Evolutionary conservation across 2,888 invertebrate genomes (phyloP), one percentile per base, ranked within the genome.

Genomic region (Limnephilus auricula): DNA sequence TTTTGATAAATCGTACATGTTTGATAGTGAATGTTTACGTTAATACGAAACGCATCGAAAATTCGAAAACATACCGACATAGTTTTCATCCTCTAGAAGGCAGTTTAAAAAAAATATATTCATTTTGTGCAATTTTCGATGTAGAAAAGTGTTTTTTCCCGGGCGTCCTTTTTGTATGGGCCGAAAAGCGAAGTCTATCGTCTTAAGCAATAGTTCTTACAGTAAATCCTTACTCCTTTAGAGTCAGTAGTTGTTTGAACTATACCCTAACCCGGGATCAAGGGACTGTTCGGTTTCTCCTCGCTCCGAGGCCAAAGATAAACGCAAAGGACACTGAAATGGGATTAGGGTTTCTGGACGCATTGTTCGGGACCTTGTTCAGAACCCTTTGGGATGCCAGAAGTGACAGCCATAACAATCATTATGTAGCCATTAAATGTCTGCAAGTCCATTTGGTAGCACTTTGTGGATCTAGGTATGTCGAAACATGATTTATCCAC

Each of bases 331-430:
- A 86, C 91, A 91, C 89, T 79, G 91, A 88, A 92, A 92, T 92
- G 80, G 92, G 92, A 92, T 92, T 92, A 92, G 92, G 92, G 92
- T 92, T 92, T 92, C 83, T 87, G 92, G 91, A 89, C 86, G 34
- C 79, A 91, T 92, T 92, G 92, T 91, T 18, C 79, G 32, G 83
- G 31, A 40, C 82, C 88, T 31, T 84, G 89, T 65, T 91, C 32
- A 34, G 84, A 91, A 91, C 92, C 92, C 92, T 91, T 91, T 90
- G 84, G 50, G 31, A n/a, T 79, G 37, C 90, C 40, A 92, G 31
- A 83, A 78, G 90, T 87, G 85, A 91, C 90, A 90, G 90, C 90
- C 91, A 50, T 90, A 92, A 88, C 91, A 90, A 91, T 92, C 92
- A 92, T 92, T 92, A 92, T 85, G 80, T 50, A 40, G 89, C 91